Percentiles rank a stretch among this genome's conserved stretches.
phyloP scores from a whole-genome alignment of 2,888 invertebrate genomes.

The Hirtodrosophila duncani region DNA sequence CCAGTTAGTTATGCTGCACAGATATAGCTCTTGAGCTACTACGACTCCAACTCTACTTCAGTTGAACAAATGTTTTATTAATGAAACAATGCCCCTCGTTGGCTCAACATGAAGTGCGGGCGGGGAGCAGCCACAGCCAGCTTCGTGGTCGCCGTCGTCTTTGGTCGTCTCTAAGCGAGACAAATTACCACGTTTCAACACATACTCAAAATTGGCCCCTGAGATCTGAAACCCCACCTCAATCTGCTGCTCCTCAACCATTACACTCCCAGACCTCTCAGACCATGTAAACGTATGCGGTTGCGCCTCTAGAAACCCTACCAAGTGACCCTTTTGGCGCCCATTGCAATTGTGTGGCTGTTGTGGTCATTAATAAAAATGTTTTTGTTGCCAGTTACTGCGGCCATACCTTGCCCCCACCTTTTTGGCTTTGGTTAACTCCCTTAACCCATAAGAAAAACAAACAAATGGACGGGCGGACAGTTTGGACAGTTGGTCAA shows the following conservation, averaged over 20 bases:
- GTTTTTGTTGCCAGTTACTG: too few species aligned
- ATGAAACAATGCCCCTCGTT: conserved; percentile 59
- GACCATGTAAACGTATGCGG: conserved; percentile 13
- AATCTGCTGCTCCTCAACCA: not conserved
- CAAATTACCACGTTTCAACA: conserved; percentile 72
- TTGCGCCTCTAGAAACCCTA: conserved; percentile 3
- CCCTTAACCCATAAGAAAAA: conserved; percentile 58
- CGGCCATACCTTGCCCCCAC: too few species aligned
- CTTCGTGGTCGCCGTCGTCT: conserved; percentile 12
- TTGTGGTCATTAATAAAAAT: conserved; percentile 71
- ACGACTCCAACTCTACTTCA: conserved; percentile 30
- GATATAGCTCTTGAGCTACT: not conserved
- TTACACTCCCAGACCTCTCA: conserved; percentile 11
- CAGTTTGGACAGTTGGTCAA: conserved; percentile 26
- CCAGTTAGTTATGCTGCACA: conserved; percentile 27
- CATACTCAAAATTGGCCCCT: conserved; percentile 61
- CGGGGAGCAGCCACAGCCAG: conserved; percentile 5
- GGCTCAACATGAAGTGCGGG: not conserved
- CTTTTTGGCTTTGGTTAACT: conserved; percentile 53
- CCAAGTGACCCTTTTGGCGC: conserved; percentile 71
- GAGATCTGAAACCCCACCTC: conserved; percentile 38
- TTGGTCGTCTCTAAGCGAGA: conserved; percentile 70
- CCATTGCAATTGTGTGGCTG: conserved; percentile 66
- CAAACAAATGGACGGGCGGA: conserved; percentile 61
- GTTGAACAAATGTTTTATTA: conserved; percentile 71